Conservation (phyloP, 2,888 invertebrate species). For the Hirtodrosophila duncani region DNA sequence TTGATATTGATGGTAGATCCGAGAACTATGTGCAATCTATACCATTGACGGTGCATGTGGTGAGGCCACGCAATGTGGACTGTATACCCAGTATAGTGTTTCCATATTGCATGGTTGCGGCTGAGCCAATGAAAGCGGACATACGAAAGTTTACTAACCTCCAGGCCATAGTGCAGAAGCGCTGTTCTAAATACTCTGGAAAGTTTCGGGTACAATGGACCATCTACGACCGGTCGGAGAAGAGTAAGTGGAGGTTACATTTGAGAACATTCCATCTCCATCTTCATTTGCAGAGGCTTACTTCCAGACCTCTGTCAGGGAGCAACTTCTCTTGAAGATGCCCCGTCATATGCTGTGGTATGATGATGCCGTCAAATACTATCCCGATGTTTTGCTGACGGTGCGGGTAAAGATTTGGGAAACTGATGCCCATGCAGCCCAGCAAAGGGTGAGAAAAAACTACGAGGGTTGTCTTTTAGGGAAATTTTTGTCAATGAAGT, state of each 20-base stretch:
- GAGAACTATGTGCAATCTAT: not conserved
- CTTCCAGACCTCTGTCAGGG: not conserved
- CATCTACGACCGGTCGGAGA: not conserved
- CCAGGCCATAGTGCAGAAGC: constrained; percentile 16
- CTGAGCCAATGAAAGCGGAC: not conserved
- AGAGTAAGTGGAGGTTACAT: constrained; percentile 15
- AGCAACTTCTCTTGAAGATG: constrained; percentile 23
- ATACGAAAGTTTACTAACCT: constrained; percentile 18
- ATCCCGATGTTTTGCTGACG: constrained; percentile 19
- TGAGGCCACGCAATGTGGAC: rapidly evolving
- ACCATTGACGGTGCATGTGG: constrained; percentile 15
- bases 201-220: not conserved
- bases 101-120: constrained; percentile 1
- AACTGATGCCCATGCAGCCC: no score
- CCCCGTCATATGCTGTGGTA: constrained; percentile 19
- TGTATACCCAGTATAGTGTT: constrained; percentile 13
- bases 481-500: no score
- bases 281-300: constrained; percentile 1
- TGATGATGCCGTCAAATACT: not conserved
- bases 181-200: not conserved
- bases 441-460: no score
- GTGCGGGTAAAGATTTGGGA: no score
- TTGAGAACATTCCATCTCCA: not conserved
- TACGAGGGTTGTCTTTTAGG: no score
- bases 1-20: not conserved